A percentile compares a stretch with the other conserved stretches of the same genome.
These are phyloP conservation scores for Neodiprion virginianus DNA, from an alignment of 1,140 invertebrate species.

Conservation along the genomic window DNA sequence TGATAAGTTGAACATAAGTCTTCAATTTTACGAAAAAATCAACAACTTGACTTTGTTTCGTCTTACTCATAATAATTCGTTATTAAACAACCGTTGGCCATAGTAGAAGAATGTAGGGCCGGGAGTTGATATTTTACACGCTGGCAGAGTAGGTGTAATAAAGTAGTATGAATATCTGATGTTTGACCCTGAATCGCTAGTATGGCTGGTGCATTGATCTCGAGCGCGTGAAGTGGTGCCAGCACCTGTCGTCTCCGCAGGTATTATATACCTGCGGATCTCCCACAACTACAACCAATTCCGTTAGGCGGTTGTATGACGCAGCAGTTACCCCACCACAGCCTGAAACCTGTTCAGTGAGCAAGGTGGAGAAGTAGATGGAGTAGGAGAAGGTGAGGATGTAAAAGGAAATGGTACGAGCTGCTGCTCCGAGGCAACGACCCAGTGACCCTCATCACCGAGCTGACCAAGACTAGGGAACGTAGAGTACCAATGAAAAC, in stretches of 20 bases:
- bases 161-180: background rate
- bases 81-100: too few relatives aligned
- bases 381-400: conserved; percentile 26
- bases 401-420: conserved; percentile 30
- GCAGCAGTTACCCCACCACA: conserved; percentile 12
- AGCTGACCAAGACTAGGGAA: background rate
- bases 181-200: background rate
- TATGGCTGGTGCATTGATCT: background rate
- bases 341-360: conserved; percentile 6
- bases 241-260: background rate
- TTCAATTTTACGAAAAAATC: too few relatives aligned
- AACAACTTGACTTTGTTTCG: too few relatives aligned
- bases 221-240: background rate
- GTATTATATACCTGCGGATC: conserved; percentile 2
- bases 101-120: too few relatives aligned
- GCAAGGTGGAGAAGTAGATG: conserved; percentile 16
- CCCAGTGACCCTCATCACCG: conserved; percentile 49
- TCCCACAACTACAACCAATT: conserved; percentile 39
- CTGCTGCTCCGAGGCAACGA: conserved; percentile 30
- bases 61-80: too few relatives aligned
- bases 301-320: conserved; percentile 37
- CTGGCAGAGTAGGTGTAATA: too few relatives aligned
- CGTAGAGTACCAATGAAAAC: background rate
- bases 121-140: too few relatives aligned
- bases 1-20: too few relatives aligned